These are phyloP conservation scores for Tridacna gigas DNA, from an alignment of 2,888 invertebrate genomes.

Conservation along the genomic window DNA sequence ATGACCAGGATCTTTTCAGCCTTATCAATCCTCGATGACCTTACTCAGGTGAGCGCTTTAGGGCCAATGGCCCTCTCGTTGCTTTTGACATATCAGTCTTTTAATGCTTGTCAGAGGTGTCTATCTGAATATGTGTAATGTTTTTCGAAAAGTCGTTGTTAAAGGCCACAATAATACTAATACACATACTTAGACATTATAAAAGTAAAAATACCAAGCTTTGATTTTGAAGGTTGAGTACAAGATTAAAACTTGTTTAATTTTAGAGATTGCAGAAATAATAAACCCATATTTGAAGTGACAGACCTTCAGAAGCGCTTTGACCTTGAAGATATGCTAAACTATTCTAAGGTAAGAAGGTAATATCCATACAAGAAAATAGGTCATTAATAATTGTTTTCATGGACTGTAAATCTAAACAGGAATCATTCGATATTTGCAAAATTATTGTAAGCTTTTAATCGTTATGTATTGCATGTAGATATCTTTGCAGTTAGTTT, in stretches of 20 bases:
- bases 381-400: no score
- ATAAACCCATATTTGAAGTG: background rate
- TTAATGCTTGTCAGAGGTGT: background rate
- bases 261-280: constrained; percentile 5
- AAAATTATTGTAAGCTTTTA: no score
- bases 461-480: no score
- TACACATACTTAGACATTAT: no score
- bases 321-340: constrained; percentile 4
- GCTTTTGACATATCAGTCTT: background rate
- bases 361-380: no score
- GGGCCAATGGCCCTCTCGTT: no score
- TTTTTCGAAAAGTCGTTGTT: background rate
- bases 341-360: constrained; percentile 7
- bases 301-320: background rate
- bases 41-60: no score
- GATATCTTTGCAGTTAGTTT: no score
- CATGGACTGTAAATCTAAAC: no score
- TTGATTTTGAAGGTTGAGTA: background rate
- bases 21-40: no score
- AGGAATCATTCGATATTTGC: no score
- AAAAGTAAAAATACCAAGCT: background rate
- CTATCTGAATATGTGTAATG: background rate
- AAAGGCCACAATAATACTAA: background rate
- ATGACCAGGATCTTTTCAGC: no score
- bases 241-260: background rate